phyloP scores from a whole-genome alignment of 2,888 invertebrate genomes.

The Clanis bilineata region DNA sequence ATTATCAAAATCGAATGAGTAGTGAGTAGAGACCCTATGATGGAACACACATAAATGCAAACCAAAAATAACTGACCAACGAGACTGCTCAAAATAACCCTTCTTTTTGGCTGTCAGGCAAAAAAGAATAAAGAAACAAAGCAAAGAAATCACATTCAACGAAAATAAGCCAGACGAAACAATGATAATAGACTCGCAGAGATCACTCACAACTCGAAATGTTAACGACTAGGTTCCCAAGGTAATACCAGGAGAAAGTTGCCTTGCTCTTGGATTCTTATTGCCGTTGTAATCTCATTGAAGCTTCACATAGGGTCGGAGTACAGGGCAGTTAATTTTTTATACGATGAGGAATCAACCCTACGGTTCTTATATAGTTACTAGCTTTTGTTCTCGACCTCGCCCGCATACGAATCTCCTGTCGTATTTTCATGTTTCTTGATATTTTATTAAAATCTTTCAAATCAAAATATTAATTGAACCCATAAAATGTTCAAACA shows the following conservation, averaged over 20 bases:
- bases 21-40: too few relatives aligned
- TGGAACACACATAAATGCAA: too few relatives aligned
- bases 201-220: not conserved
- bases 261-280: not conserved
- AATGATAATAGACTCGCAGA: not conserved
- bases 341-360: not conserved
- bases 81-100: too few relatives aligned
- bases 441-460: too few relatives aligned
- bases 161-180: not conserved
- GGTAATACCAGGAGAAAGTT: constrained; percentile 6
- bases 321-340: not conserved
- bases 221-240: constrained; percentile 11
- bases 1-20: too few relatives aligned
- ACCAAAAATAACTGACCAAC: too few relatives aligned
- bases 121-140: not conserved
- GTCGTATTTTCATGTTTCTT: too few relatives aligned
- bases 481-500: too few relatives aligned
- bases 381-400: too few relatives aligned
- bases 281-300: constrained; percentile 2
- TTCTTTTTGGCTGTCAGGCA: too few relatives aligned
- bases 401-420: too few relatives aligned
- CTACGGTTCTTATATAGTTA: not conserved
- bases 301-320: not conserved
- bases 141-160: not conserved
- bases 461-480: too few relatives aligned